These are phyloP conservation scores for Atta texana DNA, from an alignment of 1,140 invertebrate species.

Conservation along the genomic window DNA sequence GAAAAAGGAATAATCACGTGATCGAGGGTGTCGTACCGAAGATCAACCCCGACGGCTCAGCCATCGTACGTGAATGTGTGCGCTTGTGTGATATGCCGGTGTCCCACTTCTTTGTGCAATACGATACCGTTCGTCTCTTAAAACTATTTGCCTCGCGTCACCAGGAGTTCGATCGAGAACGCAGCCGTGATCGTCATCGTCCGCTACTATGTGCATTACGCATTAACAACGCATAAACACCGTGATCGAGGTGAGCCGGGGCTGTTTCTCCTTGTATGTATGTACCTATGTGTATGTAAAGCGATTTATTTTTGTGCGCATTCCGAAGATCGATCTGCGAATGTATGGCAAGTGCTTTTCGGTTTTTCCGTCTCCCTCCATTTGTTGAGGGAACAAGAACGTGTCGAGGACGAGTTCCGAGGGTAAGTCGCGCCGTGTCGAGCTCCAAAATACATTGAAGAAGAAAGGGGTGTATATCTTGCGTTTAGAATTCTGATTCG, in stretches of 20 bases:
- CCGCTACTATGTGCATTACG: constrained; percentile 47
- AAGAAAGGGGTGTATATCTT: not conserved
- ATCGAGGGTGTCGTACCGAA: constrained; percentile 27
- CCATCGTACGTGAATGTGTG: not conserved
- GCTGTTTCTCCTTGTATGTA: not conserved
- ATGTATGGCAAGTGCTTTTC: constrained; percentile 3
- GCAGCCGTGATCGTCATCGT: constrained; percentile 24
- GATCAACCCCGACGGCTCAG: constrained; percentile 56
- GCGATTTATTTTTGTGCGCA: constrained; percentile 51
- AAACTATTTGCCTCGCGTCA: constrained; percentile 47
- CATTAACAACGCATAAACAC: constrained; percentile 35
- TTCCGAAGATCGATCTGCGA: constrained; percentile 45
- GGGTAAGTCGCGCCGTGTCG: constrained; percentile 4
- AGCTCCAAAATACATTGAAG: not conserved
- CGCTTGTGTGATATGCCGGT: constrained; percentile 65
- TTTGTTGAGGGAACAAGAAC: not conserved
- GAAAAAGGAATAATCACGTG: not conserved
- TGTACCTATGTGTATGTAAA: not conserved
- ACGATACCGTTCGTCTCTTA: constrained; percentile 37
- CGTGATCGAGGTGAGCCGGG: constrained; percentile 56
- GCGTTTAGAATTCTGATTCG: no score
- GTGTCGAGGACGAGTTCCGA: constrained; percentile 17
- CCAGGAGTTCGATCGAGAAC: constrained; percentile 7
- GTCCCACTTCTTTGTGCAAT: constrained; percentile 47
- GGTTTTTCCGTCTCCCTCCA: not conserved